These are phyloP conservation scores for Dromiciops gliroides DNA, from an alignment of 2,113 vertebrate species.

Conservation along the genomic window DNA sequence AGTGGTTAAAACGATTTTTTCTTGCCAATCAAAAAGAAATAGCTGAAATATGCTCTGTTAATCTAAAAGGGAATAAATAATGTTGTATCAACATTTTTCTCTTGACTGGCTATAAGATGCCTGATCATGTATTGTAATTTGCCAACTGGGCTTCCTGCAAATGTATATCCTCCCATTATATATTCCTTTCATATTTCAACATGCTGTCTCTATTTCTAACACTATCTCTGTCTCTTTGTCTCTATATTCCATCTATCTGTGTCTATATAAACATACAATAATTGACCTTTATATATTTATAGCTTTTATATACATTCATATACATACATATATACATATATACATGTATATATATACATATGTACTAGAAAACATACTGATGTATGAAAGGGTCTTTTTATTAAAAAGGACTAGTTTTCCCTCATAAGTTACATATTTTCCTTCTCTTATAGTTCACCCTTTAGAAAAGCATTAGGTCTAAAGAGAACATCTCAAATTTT, in stretches of 20 bases:
- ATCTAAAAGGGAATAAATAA: conserved; percentile 25
- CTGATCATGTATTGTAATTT: neutral
- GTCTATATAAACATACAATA: neutral
- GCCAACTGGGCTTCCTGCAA: neutral
- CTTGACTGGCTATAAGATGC: neutral
- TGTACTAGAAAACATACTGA: neutral
- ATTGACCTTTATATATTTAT: neutral
- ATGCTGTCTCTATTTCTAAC: neutral
- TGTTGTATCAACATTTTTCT: conserved; percentile 21
- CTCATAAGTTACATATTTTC: conserved; percentile 1
- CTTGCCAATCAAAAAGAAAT: neutral
- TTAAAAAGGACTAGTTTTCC: conserved; percentile 14
- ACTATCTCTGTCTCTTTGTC: neutral
- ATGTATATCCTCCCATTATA: neutral
- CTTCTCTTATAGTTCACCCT: neutral
- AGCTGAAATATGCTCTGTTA: neutral
- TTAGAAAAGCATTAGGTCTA: neutral
- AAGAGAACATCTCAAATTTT: neutral
- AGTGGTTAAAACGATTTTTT: neutral
- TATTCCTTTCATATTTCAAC: conserved; percentile 27
- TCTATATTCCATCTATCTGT: neutral
- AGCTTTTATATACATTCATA: neutral
- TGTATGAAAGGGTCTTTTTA: neutral
- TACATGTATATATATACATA: neutral
- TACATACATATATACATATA: neutral